Conservation (phyloP, 1,140 invertebrate genomes). For the Nylanderia fulva region DNA sequence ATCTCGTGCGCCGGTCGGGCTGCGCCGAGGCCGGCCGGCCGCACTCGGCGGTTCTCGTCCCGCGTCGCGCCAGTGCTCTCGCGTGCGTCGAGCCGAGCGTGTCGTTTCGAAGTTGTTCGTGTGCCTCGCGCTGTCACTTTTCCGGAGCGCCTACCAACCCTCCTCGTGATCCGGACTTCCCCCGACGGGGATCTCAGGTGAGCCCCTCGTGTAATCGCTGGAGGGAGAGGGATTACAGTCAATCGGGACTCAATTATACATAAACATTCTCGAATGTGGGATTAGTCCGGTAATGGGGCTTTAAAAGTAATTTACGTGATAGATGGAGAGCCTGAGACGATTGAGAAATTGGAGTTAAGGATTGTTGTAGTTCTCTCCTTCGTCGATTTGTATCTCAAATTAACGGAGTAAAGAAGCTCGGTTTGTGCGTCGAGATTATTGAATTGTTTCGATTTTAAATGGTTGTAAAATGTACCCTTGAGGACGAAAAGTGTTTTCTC, state of each 20-base stretch:
- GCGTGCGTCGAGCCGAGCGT: conserved; percentile 23
- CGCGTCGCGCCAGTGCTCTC: conserved; percentile 29
- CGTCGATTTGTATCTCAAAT: too few species aligned
- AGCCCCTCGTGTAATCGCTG: background rate
- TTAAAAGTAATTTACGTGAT: background rate
- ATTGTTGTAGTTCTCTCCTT: too few species aligned
- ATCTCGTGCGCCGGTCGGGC: background rate
- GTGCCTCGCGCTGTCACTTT: background rate
- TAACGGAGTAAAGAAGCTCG: background rate
- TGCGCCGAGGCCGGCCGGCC: background rate
- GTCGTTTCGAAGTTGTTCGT: background rate
- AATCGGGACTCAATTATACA: background rate
- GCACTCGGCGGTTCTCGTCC: background rate
- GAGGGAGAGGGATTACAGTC: background rate
- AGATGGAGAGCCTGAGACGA: background rate
- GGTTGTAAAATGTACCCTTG: background rate
- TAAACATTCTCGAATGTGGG: background rate
- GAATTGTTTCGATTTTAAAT: conserved; percentile 6
- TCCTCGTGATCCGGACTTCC: background rate
- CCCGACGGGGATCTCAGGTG: conserved; percentile 20
- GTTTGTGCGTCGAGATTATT: background rate
- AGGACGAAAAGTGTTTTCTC: background rate
- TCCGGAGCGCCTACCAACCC: background rate
- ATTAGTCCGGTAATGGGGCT: too few species aligned
- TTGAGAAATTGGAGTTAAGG: too few species aligned